Conservation (phyloP, 2,888 invertebrate species). For the Nipponacmea schrenckii region DNA sequence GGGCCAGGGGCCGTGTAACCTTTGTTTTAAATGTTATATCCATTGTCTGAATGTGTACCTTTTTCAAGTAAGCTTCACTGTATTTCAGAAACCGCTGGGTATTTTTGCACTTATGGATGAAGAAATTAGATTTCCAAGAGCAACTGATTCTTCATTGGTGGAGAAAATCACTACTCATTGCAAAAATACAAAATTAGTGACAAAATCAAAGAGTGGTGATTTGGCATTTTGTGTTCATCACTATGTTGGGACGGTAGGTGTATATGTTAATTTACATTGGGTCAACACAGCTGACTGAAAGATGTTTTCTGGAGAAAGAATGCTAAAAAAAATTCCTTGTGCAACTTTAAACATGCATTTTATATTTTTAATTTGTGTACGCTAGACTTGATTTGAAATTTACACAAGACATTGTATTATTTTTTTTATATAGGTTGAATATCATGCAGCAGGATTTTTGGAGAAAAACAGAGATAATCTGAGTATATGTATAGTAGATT, state of each 20-base stretch:
- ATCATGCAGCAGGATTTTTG: slow-evolving; percentile 51
- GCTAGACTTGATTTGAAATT: no score
- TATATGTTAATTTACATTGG: not conserved
- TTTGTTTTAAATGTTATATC: no score
- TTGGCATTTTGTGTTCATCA: slow-evolving; percentile 40
- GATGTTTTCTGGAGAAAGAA: no score
- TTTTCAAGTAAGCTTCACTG: no score
- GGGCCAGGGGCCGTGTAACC: no score
- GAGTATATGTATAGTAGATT: slow-evolving; percentile 45
- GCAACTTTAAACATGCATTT: no score
- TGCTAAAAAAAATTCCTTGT: no score
- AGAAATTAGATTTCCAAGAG: slow-evolving; percentile 60
- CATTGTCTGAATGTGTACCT: no score
- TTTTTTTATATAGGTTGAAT: slow-evolving; percentile 73
- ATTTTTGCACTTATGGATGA: slow-evolving; percentile 63
- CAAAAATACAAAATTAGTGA: slow-evolving; percentile 20
- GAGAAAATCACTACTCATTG: slow-evolving; percentile 56
- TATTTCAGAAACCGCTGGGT: slow-evolving; percentile 55
- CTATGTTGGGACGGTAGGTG: slow-evolving; percentile 41
- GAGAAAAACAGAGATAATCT: slow-evolving; percentile 59
- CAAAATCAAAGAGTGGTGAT: slow-evolving; percentile 35
- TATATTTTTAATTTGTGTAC: no score
- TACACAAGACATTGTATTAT: not conserved
- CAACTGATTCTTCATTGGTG: slow-evolving; percentile 57
- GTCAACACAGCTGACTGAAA: no score